A percentile compares a stretch with the other conserved stretches of the same genome.
These are phyloP conservation scores for Styela plicata DNA, from an alignment of 23 tunicate genomes.

Conservation along the genomic window DNA sequence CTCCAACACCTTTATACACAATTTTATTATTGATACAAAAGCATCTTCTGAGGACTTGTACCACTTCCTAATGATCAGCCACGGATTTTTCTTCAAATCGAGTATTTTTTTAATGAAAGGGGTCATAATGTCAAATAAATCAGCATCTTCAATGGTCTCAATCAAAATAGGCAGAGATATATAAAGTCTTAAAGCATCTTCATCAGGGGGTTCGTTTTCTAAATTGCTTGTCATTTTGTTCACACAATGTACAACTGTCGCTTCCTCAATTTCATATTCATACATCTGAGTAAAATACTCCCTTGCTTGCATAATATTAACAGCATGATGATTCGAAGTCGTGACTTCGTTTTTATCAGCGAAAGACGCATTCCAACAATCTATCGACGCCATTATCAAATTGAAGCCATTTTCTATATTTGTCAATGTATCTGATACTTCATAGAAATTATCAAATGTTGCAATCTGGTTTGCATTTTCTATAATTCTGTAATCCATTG, in stretches of 20 bases:
- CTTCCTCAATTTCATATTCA: not conserved
- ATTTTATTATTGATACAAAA: not conserved
- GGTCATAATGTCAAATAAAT: not conserved
- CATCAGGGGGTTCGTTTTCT: constrained; percentile 74
- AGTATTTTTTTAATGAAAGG: not conserved
- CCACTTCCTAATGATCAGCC: not conserved
- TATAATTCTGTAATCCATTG: constrained; percentile 33
- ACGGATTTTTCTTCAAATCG: not conserved
- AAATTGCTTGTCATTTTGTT: constrained; percentile 36
- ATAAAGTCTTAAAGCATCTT: constrained; percentile 87
- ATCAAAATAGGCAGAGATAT: constrained; percentile 35
- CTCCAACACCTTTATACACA: not conserved
- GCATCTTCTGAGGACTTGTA: not conserved
- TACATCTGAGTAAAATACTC: constrained; percentile 8
- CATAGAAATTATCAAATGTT: constrained; percentile 11
- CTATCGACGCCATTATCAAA: constrained; percentile 40
- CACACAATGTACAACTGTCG: not conserved
- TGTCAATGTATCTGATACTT: not conserved
- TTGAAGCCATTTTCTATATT: not conserved
- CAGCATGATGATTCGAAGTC: constrained; percentile 50
- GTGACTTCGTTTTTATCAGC: constrained; percentile 54
- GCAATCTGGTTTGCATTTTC: constrained; percentile 4
- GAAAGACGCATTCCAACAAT: constrained; percentile 75
- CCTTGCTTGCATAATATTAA: constrained; percentile 52
- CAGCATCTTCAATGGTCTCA: not conserved